Base-by-base conservation (phyloP, 2,888 invertebrate species). In the Rugalucina vietnamica region DNA sequence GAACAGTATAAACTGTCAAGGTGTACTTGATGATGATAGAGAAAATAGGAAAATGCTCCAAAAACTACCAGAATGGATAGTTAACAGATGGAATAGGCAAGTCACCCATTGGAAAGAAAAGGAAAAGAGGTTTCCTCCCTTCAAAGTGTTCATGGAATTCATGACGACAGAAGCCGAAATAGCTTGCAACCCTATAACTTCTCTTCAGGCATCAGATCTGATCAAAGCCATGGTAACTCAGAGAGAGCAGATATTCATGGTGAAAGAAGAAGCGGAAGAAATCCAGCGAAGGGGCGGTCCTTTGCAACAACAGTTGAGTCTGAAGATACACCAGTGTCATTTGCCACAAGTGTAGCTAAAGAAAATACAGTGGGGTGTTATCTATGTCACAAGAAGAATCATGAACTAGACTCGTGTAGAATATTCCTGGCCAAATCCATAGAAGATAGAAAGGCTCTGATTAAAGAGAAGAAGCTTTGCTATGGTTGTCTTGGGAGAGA, bases 11-110 rank as follows among this genome's bases (percentile, higher is more conserved):
- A 60, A 60, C 8, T 60, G 74, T 72, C 54, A 83, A 0, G 8
- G 34, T 14, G 54, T 85, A 36, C 57, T 89, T 0, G 70, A 88
- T 73, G 87, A 89, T 60, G 71, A 76, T 2, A 43, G 60, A 36
- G 87, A 89, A 79, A 88, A 90, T 70, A 49, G 81, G 32, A 89
- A 89, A 39, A 32, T 87, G 0, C 37, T 89, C 0, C 1, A 10
- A 5, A 90, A 89, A 54, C 81, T 90, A 21, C 88, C 88, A 24
- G 82, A 87, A 8, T 88, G 82, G 82, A 3, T 82, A 14, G 39
- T 60, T 4, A 49, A 14, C 27, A 36, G 84, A 43, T 88, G 88
- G 82, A 76, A 70, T 36, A 49, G 86, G 8, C 14, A 71, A 4
- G 84, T 84, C 21, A 21, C 29, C 37, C 32, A 70, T 27, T 37